Evolutionary conservation across 1,140 invertebrate species (phyloP), one percentile per base, ranked within the genome.

Genomic region (Drosophila rhopaloa): DNA sequence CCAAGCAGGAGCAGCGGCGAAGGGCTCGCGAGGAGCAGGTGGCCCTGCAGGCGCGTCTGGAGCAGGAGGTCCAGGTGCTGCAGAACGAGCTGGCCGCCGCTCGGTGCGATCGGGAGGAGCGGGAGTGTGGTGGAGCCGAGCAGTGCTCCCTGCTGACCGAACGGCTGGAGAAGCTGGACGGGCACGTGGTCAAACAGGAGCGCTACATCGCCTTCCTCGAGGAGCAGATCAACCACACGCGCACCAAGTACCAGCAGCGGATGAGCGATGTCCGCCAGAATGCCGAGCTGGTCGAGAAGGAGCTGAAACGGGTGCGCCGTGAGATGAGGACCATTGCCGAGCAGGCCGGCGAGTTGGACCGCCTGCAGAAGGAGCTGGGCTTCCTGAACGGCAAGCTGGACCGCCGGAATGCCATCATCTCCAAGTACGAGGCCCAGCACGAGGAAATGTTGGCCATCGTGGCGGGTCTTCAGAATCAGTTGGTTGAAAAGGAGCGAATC

Each of bases 151-250:
- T 2, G 1, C 4, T 61, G 6, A 53, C 5, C 1, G 7, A 76
- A 1, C 55, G 37, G 1, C 2, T 76, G 4, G 35, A 53, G 37
- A 76, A 54, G 11, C 13, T 76, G 40, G 53, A 53, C 37, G 44
- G 14, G 13, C 63, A 56, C 14, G 66, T 46, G 24, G 5, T 35
- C n/a, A 61, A 85, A 38, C 73, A 89, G 54, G 56, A 77, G 5
- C 19, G 27, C 5, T 88, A 88, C 16, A 83, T 88, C 1, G 44
- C 47, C 14, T 74, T 62, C 35, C 47, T 88, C 16, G 83, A 88
- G 67, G 60, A 89, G 5, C 71, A 88, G 27, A 83, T 88, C n/a
- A 53, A 71, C n/a, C 14, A 19, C 3, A 63, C 76, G 0, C 76
- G 80, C 0, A 13, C 9, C 1, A 86, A 83, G 54, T 88, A 89